phyloP scores from a whole-genome alignment of 1,140 invertebrate genomes.

The Leptinotarsa defecta region DNA sequence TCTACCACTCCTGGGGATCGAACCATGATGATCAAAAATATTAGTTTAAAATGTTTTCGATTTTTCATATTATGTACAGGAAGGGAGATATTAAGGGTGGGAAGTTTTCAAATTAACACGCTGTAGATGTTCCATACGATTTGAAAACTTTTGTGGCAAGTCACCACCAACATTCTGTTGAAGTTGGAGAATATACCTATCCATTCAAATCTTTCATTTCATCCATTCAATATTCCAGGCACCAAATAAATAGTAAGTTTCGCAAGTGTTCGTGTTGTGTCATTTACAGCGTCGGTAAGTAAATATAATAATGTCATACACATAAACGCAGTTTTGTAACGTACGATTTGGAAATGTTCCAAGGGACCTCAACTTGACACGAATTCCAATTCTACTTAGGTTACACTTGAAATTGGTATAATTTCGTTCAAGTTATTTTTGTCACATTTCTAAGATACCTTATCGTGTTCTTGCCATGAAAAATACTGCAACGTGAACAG shows the following conservation, averaged over 20 bases:
- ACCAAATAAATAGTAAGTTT: neutral
- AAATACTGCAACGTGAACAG: neutral
- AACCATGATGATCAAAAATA: too few relatives aligned
- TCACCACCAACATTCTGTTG: too few relatives aligned
- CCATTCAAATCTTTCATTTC: neutral
- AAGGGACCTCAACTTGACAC: constrained; percentile 5
- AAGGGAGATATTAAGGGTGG: too few relatives aligned
- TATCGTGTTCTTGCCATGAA: neutral
- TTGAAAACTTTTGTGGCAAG: too few relatives aligned
- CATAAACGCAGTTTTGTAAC: neutral
- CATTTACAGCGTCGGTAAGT: neutral
- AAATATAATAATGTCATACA: neutral
- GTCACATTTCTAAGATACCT: neutral
- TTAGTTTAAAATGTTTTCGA: too few relatives aligned
- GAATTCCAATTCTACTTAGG: neutral
- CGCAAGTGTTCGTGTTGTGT: neutral
- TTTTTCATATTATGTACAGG: too few relatives aligned
- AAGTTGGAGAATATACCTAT: too few relatives aligned
- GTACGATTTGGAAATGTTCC: neutral
- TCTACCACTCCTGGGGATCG: too few relatives aligned
- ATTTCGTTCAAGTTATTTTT: neutral
- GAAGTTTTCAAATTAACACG: too few relatives aligned
- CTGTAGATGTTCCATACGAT: too few relatives aligned
- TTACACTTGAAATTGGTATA: neutral
- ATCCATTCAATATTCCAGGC: neutral